Percentiles rank a stretch among this genome's conserved stretches.
Conservation (phyloP, 1,140 invertebrate genomes). For the Drosophila mojavensis region DNA sequence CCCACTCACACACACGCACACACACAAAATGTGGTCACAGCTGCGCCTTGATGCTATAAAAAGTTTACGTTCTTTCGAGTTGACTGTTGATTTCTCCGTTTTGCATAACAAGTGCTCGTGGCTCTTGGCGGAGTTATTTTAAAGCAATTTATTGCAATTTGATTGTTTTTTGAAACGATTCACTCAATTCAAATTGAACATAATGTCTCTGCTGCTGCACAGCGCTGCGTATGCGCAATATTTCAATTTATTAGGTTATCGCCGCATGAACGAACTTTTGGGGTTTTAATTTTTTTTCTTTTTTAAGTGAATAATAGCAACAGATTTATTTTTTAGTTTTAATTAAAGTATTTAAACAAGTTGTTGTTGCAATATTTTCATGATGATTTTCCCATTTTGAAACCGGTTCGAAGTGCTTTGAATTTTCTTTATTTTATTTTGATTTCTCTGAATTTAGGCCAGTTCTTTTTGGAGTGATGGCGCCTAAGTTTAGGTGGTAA, state of each 20-base stretch:
- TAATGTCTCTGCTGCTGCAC: neutral
- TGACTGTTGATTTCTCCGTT: neutral
- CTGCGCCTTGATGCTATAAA: slow-evolving; percentile 1
- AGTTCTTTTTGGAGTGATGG: slow-evolving; percentile 3
- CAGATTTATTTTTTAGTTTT: neutral
- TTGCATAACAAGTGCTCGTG: neutral
- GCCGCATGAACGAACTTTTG: neutral
- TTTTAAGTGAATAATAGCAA: too few species aligned
- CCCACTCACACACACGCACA: slow-evolving; percentile 6
- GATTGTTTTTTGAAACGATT: slow-evolving; percentile 1
- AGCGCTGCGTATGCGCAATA: slow-evolving; percentile 26
- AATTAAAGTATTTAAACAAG: neutral
- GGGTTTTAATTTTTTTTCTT: too few species aligned
- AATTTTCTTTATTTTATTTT: neutral
- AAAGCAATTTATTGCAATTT: slow-evolving; percentile 14
- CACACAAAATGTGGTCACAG: slow-evolving; percentile 10
- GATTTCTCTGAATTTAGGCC: slow-evolving; percentile 9
- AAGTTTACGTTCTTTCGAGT: slow-evolving; percentile 23
- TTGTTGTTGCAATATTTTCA: neutral
- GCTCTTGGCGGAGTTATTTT: slow-evolving; percentile 5
- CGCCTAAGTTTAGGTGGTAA: slow-evolving; percentile 16
- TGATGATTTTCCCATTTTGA: neutral
- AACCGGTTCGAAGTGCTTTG: neutral
- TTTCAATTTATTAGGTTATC: slow-evolving; percentile 3
- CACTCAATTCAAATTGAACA: neutral